Conservation (phyloP, 2,113 vertebrate genomes). For the Bos taurus region ARS-UCD2.0 NC_037357.1:86818501-86819000, state of each 20-base stretch:
- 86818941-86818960: background rate
- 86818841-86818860: background rate
- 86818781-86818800: background rate
- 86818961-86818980: accelerated
- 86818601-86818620: background rate
- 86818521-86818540: background rate
- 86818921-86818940: background rate
- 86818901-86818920: background rate
- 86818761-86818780: background rate
- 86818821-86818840: background rate
- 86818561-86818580: background rate
- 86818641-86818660: background rate
- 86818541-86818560: background rate
- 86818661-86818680: slow-evolving; percentile 1
- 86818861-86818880: background rate
- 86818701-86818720: background rate
- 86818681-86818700: background rate
- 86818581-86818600: background rate
- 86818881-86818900: background rate
- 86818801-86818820: background rate
- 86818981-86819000: background rate
- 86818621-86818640: background rate
- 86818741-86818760: background rate
- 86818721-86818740: background rate
- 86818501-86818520: slow-evolving; percentile 2